Evolutionary conservation across 1,140 invertebrate genomes (phyloP).

Genomic region (Sarcophaga bullata): DNA sequence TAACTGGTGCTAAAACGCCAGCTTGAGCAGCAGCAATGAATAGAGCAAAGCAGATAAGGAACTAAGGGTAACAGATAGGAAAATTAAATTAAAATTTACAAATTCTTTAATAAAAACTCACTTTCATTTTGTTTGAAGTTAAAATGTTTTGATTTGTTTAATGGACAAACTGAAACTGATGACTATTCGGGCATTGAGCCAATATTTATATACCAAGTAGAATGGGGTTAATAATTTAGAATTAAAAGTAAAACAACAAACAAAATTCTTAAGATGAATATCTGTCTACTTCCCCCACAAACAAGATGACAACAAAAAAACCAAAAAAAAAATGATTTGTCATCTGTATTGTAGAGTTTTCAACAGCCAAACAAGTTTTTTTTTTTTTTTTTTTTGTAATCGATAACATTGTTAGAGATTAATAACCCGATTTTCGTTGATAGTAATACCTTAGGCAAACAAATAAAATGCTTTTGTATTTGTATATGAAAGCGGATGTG

Average conservation of each 20-base stretch:
- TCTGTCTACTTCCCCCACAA: not conserved
- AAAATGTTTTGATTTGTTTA: not conserved
- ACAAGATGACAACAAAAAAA: not conserved
- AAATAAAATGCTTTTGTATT: not conserved
- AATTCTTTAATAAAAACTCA: not conserved
- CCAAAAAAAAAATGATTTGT: not conserved
- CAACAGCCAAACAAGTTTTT: not conserved
- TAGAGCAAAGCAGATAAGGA: constrained; percentile 60
- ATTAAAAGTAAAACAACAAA: not conserved
- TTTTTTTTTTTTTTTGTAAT: not conserved
- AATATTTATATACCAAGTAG: not conserved
- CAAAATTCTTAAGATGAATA: not conserved
- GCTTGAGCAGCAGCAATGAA: constrained; percentile 59
- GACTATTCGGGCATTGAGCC: not conserved
- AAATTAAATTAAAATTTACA: not conserved
- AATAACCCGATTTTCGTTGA: not conserved
- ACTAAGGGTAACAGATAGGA: constrained; percentile 43
- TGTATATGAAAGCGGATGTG: constrained; percentile 4
- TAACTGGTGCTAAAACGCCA: constrained; percentile 50
- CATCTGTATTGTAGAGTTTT: too few relatives aligned
- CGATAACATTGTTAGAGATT: not conserved
- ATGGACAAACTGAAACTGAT: constrained; percentile 21
- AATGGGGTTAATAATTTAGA: not conserved
- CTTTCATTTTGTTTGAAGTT: constrained; percentile 22
- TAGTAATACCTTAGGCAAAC: not conserved